These are phyloP conservation scores for Alauda arvensis DNA, from an alignment of 2,797 vertebrate genomes.

Conservation along the genomic window DNA sequence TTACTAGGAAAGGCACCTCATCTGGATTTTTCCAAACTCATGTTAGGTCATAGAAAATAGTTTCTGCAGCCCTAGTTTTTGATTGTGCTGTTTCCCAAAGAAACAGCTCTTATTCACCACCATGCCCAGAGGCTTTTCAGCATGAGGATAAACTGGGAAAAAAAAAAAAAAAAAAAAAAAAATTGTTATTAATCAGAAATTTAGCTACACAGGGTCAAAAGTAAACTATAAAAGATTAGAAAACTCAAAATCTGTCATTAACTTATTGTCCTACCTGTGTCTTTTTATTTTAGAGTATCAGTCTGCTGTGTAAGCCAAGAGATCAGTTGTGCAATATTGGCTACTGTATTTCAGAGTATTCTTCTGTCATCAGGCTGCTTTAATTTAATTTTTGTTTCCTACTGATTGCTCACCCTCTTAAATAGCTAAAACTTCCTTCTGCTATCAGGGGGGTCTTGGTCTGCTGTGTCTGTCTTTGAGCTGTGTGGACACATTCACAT, in stretches of 20 bases:
- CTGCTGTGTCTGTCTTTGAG: neutral
- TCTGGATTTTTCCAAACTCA: neutral
- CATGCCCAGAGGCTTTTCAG: neutral
- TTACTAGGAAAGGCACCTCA: neutral
- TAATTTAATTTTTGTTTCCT: neutral
- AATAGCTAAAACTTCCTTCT: neutral
- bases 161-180: neutral
- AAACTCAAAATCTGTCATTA: neutral
- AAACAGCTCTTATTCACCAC: neutral
- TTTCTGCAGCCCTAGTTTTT: neutral
- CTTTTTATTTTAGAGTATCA: neutral
- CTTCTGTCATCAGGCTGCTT: neutral
- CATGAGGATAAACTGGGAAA: neutral
- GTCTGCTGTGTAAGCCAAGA: neutral
- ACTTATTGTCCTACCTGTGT: neutral
- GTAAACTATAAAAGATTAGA: neutral
- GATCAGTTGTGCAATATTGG: neutral
- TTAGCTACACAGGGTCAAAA: neutral
- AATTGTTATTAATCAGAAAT: neutral
- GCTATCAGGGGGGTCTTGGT: rapidly evolving
- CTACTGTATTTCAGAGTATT: neutral
- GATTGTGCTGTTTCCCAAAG: neutral
- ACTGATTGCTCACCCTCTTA: neutral
- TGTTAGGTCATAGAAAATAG: neutral
- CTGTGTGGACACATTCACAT: neutral